A percentile compares a stretch with the other conserved stretches of the same genome.
Conservation (phyloP, 2,888 invertebrate species). For the Pristionchus maxplancki region DNA sequence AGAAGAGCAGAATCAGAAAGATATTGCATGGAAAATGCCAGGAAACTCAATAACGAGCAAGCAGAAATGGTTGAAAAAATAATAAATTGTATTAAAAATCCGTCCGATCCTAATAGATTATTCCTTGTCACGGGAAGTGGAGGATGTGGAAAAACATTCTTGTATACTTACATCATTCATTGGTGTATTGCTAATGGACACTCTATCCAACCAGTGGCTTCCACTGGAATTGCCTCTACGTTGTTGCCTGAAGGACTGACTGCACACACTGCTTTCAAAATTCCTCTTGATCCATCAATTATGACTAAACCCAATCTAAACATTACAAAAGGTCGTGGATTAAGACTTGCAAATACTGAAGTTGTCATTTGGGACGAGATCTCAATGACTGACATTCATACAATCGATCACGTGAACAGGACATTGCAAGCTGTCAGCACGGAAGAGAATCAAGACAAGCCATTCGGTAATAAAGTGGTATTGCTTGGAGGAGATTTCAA, state of each 20-base stretch:
- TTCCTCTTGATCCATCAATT: conserved; percentile 8
- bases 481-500: neutral
- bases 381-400: neutral
- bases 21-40: neutral
- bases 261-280: conserved; percentile 42
- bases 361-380: conserved; percentile 16
- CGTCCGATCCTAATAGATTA: neutral
- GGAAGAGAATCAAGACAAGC: neutral
- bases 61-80: neutral
- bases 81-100: neutral
- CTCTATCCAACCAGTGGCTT: conserved; percentile 17
- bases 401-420: neutral
- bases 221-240: conserved; percentile 52
- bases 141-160: conserved; percentile 52
- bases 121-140: conserved; percentile 51
- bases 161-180: conserved; percentile 49
- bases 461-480: neutral
- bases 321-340: conserved; percentile 13
- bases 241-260: conserved; percentile 40
- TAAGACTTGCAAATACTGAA: neutral
- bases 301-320: neutral
- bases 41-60: conserved; percentile 2
- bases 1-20: neutral
- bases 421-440: neutral
- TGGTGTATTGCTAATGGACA: neutral